Base-by-base conservation (phyloP, 2,888 invertebrate species). In the Bugulina stolonifera region DNA sequence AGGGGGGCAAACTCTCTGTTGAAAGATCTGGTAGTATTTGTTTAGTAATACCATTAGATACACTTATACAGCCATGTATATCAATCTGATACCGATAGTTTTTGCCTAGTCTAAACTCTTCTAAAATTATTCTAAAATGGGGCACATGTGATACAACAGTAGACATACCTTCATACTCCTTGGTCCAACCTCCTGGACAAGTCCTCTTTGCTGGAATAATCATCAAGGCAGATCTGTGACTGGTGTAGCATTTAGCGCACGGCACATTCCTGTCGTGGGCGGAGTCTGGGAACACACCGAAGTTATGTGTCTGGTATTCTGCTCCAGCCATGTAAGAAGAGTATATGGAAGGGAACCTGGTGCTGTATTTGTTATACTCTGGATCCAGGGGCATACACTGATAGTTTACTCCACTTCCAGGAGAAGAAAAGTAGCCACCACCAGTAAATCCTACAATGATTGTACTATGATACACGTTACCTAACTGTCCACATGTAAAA, bases 211-310 rank as follows among this genome's bases (percentile, higher is more conserved):
- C 57, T 27, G 57, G 57, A 25, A 57, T 57, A 5, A 57, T 57
- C 57, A 57, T 23, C 57, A 25, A 3, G n/a, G 57, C 57, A 22
- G 57, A 27, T 57, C 57, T 57, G 27, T 57, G 10, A 3, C n/a
- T 23, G 10, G 57, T 57, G 23, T 57, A 57, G n/a, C 57, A 57
- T 57, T 23, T 57, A 23, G 57, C 57, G 57, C 57, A 57, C n/a
- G 57, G 57, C 3, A 27, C 57, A 57, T 57, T 57, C 57, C n/a
- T 5, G 57, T 57, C 23, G 10, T 57, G 57, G 10, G 23, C 27
- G n/a, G 14, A 18, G 27, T 27, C 27, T 5, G 57, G 23, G n/a
- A 57, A 57, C 3, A 57, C n/a, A 23, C 57, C 57, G n/a, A 57
- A 57, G 57, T 57, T 57, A 23, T 57, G 57, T 14, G 57, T 57